Conservation (phyloP, 1,140 invertebrate species). For the Sminthurinus signatus region DNA sequence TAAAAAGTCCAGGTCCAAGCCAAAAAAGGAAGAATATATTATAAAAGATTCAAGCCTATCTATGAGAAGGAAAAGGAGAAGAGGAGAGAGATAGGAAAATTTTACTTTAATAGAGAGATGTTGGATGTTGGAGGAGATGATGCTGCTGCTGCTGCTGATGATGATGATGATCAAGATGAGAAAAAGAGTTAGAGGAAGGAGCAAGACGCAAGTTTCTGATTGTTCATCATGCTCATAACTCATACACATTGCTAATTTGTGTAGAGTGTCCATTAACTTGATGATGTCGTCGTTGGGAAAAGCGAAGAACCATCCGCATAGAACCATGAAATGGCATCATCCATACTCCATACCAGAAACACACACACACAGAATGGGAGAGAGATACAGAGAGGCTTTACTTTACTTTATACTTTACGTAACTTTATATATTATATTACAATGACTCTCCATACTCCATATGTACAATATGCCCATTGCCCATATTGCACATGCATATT, state of each 20-base stretch:
- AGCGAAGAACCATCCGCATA: constrained; percentile 15
- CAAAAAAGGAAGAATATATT: constrained; percentile 12
- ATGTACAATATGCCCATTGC: no score
- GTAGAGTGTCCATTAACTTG: constrained; percentile 34
- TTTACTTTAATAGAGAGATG: neutral
- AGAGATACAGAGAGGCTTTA: constrained; percentile 5
- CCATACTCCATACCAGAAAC: neutral
- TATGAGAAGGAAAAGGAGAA: neutral
- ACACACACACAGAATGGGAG: no score
- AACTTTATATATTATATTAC: constrained; percentile 13
- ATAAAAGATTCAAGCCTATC: neutral
- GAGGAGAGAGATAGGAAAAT: neutral
- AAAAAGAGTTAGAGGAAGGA: constrained; percentile 6
- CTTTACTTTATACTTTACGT: constrained; percentile 7
- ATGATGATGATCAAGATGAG: neutral
- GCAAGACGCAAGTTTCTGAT: constrained; percentile 13
- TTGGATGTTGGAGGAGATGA: neutral
- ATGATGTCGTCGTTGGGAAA: constrained; percentile 25
- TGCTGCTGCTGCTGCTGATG: no score
- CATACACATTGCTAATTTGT: constrained; percentile 30
- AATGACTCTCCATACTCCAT: neutral
- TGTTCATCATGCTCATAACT: constrained; percentile 21
- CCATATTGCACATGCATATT: no score
- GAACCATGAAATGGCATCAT: constrained; percentile 34
- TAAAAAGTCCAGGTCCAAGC: no score